Conservation (phyloP, 30 jellyfish, hydroid and myxozoan species). For the Pseudorhiza aurosa region DNA sequence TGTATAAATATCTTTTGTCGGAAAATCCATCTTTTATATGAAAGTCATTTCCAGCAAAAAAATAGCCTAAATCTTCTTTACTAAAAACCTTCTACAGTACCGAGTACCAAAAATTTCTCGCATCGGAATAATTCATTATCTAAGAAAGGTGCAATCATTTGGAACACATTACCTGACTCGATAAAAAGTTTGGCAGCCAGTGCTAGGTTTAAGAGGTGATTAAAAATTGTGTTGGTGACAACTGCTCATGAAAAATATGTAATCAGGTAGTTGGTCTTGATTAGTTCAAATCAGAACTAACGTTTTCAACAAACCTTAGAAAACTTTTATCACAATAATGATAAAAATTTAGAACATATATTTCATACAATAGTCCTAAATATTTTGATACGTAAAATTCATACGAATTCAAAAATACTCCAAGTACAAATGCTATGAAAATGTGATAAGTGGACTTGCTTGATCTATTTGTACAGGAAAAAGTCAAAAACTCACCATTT, state of each 20-base stretch:
- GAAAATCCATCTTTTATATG: too few species aligned
- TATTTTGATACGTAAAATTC: too few species aligned
- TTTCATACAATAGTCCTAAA: too few species aligned
- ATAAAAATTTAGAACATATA: too few species aligned
- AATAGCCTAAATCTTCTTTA: not conserved
- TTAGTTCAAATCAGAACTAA: not conserved
- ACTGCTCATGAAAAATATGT: not conserved
- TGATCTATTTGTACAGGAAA: too few species aligned
- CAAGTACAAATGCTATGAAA: not conserved
- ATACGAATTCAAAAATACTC: too few species aligned
- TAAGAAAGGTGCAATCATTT: not conserved
- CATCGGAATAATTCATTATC: not conserved
- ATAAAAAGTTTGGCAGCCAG: not conserved
- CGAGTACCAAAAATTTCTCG: not conserved
- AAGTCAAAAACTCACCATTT: not conserved
- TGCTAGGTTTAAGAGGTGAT: not conserved
- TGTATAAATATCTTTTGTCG: too few species aligned
- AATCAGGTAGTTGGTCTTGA: not conserved
- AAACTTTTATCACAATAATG: not conserved
- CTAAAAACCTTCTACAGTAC: not conserved
- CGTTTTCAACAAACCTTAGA: not conserved
- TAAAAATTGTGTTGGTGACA: not conserved
- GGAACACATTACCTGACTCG: not conserved
- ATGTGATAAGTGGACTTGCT: too few species aligned
- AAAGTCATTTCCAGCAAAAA: too few species aligned